phyloP scores from a whole-genome alignment of 2,797 vertebrate genomes.

The Aulostomus chinensis region DNA sequence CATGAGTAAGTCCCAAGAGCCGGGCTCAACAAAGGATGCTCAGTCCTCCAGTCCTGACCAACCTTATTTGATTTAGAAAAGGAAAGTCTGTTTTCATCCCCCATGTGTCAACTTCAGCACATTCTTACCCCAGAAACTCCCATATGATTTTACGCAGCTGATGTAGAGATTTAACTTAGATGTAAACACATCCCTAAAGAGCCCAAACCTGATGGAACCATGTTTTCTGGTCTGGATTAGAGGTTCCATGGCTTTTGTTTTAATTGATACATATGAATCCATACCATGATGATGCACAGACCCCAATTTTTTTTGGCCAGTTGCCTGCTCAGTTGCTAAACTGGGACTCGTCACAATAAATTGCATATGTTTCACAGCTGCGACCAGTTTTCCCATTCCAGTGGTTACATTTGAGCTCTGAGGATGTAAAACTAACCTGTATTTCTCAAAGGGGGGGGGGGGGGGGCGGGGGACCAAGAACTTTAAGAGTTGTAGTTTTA shows the following conservation, averaged over 20 bases:
- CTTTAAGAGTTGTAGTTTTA: too few relatives aligned
- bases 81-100: constrained; percentile 53
- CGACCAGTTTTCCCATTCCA: neutral
- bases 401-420: neutral
- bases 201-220: neutral
- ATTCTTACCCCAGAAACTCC: constrained; percentile 37
- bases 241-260: too few relatives aligned
- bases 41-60: constrained; percentile 54
- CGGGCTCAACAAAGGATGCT: constrained; percentile 68
- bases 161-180: neutral
- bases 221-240: too few relatives aligned
- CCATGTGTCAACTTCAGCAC: constrained; percentile 45
- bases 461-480: too few relatives aligned
- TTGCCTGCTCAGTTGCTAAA: neutral
- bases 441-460: neutral
- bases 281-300: too few relatives aligned
- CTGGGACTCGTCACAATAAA: neutral
- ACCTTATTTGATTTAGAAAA: constrained; percentile 45
- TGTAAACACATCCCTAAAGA: neutral
- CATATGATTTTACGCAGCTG: constrained; percentile 11
- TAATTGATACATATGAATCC: too few relatives aligned
- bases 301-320: neutral
- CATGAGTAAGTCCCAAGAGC: constrained; percentile 50
- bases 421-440: neutral
- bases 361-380: neutral